These are phyloP conservation scores for Oryzias sinensis DNA, from an alignment of 2,797 vertebrate genomes.

Conservation along the genomic window DNA sequence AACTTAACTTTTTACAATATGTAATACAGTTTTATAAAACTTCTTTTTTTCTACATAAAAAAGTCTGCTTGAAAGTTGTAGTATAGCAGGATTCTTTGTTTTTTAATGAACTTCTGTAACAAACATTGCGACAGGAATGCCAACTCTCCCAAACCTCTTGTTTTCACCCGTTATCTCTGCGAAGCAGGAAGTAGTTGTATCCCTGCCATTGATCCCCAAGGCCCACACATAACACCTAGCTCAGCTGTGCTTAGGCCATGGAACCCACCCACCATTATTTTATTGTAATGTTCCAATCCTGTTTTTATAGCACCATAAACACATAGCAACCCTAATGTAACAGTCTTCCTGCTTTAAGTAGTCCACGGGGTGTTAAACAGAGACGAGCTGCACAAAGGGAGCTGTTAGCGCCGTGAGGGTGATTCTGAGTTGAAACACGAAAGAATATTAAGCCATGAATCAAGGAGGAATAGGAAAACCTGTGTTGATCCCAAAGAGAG, in stretches of 20 bases:
- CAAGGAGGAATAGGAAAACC: no score
- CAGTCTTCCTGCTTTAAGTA: slow-evolving; percentile 41
- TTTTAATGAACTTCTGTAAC: slow-evolving; percentile 31
- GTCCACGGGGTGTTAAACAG: slow-evolving; percentile 46
- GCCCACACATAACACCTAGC: slow-evolving; percentile 44
- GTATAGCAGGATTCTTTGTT: slow-evolving; percentile 49
- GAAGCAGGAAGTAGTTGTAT: slow-evolving; percentile 33
- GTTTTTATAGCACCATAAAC: slow-evolving; percentile 63
- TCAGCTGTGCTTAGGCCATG: slow-evolving; percentile 55
- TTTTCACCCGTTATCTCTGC: not conserved
- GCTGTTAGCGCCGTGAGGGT: no score
- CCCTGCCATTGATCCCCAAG: slow-evolving; percentile 32
- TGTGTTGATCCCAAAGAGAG: no score
- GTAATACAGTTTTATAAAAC: not conserved
- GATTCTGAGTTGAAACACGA: no score
- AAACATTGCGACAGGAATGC: slow-evolving; percentile 30
- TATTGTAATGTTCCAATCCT: slow-evolving; percentile 48
- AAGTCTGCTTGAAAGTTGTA: slow-evolving; percentile 45
- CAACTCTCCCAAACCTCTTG: slow-evolving; percentile 27
- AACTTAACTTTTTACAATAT: no score
- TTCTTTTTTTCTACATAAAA: slow-evolving; percentile 31
- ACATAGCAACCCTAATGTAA: slow-evolving; percentile 25
- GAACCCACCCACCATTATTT: slow-evolving; percentile 44
- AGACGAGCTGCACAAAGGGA: not conserved
- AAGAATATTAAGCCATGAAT: no score